These are phyloP conservation scores for Dicrostonyx torquatus DNA, from an alignment of 2,797 vertebrate species.

Conservation along the genomic window DNA sequence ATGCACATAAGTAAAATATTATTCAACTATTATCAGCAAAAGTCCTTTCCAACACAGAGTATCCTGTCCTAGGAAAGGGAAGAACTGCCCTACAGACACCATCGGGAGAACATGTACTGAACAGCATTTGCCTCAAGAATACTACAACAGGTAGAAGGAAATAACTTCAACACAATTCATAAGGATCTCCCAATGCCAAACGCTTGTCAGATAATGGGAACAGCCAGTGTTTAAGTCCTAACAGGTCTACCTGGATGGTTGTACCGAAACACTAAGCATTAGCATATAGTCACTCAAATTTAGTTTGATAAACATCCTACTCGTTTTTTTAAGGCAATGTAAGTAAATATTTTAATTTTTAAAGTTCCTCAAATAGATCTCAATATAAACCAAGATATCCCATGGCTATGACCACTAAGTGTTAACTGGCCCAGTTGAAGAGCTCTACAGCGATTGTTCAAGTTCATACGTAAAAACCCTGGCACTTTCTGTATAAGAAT, in stretches of 20 bases:
- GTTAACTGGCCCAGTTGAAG: background rate
- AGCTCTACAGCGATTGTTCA: background rate
- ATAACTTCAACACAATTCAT: background rate
- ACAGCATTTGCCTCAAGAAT: background rate
- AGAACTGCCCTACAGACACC: background rate
- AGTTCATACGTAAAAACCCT: background rate
- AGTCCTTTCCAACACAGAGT: background rate
- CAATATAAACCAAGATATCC: slow-evolving; percentile 6
- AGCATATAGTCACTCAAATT: background rate
- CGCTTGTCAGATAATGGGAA: background rate
- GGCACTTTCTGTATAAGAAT: background rate
- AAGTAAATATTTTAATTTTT: background rate
- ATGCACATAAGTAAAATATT: background rate
- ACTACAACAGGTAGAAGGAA: background rate
- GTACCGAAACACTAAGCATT: background rate
- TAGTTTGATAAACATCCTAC: background rate
- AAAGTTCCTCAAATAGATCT: slow-evolving; percentile 16
- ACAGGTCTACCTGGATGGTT: background rate
- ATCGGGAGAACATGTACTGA: background rate
- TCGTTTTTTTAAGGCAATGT: background rate
- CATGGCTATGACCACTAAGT: background rate
- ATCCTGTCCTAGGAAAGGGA: background rate
- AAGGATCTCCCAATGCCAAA: background rate
- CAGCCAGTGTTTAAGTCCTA: background rate
- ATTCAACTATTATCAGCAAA: background rate